Evolutionary conservation across 2,888 invertebrate species (phyloP), one percentile per base, ranked within the genome.

Genomic region (Caradrina kadenii): DNA sequence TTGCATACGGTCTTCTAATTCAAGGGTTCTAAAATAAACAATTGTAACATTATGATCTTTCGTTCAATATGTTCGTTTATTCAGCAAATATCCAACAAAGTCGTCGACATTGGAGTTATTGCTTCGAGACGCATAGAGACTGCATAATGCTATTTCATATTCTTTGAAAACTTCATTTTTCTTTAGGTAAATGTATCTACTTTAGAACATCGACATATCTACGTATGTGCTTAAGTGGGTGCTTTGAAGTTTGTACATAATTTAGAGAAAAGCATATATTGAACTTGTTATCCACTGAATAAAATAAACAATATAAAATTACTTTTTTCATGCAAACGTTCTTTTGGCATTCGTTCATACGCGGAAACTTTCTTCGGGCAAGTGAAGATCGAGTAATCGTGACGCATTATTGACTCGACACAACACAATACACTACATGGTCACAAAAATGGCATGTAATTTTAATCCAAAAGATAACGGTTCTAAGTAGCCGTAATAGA

Each of bases 61-160:
- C 17, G 21, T 61, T 76, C 76, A 73, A 61, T 61, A 56, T 39
- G 50, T 58, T 67, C 48, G 21, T 61, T 60, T 69, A 56, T 69
- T 61, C 73, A 69, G 56, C 48, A 69, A 69, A 69, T 63, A 63
- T 76, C 31, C 10, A 62, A 62, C 76, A 55, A 69, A 73, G 69
- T 53, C 22, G 21, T 62, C 48, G 22, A 22, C 22, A 48, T 62
- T 31, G 39, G 42, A 58, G 48, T 76, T 62, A 69, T 76, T 62
- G 70, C 77, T 69, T 62, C 49, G 42, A 62, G 42, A 62, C 22
- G 56, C 61, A 56, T 48, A 62, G 11, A 69, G 73, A 73, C 55
- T 76, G 56, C 69, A 58, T 73, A 69, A 73, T 62, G 60, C 17
- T 19, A 55, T 42, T 19, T 22, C 31, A 52, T 61, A 69, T 69